These are phyloP conservation scores for Folsomia manolachei DNA, from an alignment of 2,888 invertebrate species.

Conservation along the genomic window DNA sequence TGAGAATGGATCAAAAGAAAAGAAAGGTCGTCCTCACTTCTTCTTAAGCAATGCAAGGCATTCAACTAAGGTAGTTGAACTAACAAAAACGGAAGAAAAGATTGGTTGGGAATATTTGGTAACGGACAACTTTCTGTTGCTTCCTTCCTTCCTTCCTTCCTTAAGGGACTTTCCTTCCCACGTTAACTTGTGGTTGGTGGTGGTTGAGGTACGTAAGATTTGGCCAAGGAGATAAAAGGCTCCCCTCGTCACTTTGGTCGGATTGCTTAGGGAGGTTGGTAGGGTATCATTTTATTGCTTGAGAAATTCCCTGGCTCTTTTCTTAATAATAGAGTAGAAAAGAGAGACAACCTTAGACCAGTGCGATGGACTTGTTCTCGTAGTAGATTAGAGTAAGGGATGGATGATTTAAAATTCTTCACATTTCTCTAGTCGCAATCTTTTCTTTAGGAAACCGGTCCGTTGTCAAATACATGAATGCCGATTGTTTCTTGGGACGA, in stretches of 20 bases:
- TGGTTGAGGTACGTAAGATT: not conserved
- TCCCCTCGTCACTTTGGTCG: not conserved
- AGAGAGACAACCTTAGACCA: too few relatives aligned
- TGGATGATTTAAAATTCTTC: slow-evolving; percentile 1
- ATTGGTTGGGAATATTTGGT: not conserved
- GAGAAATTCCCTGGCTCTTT: not conserved
- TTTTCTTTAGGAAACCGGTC: slow-evolving; percentile 6
- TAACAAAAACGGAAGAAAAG: not conserved
- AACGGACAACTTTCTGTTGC: not conserved
- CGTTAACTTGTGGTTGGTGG: not conserved
- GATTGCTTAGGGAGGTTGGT: too few relatives aligned
- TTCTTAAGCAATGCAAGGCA: not conserved
- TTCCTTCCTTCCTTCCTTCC: not conserved
- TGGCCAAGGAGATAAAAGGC: not conserved
- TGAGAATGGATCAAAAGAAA: not conserved
- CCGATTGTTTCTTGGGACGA: not conserved
- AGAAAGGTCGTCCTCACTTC: not conserved
- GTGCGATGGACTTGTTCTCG: too few relatives aligned
- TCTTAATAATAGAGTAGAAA: not conserved
- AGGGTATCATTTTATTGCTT: slow-evolving; percentile 10
- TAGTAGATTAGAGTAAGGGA: too few relatives aligned
- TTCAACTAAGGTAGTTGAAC: not conserved
- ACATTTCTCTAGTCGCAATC: not conserved
- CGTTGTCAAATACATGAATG: not conserved
- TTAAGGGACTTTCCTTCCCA: not conserved